These are phyloP conservation scores for Erithacus rubecula DNA, from an alignment of 2,797 vertebrate genomes.

Conservation along the genomic window DNA sequence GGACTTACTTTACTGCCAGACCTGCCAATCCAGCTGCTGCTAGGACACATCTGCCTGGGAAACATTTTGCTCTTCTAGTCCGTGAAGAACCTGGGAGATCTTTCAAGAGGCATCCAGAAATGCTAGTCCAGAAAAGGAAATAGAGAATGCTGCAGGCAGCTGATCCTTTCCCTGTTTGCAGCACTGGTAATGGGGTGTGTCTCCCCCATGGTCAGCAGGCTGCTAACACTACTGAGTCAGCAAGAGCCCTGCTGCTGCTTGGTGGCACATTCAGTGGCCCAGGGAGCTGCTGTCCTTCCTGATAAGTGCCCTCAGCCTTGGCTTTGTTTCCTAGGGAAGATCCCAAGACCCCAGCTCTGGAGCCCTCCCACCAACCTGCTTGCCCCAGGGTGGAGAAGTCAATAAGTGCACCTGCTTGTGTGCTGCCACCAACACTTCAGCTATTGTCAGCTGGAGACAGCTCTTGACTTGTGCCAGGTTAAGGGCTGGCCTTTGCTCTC, in stretches of 20 bases:
- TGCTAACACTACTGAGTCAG: background rate
- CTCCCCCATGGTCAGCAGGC: background rate
- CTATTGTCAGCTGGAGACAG: background rate
- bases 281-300: background rate
- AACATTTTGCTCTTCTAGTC: background rate
- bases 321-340: background rate
- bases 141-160: background rate
- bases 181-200: background rate
- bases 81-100: background rate
- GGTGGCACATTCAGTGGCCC: background rate
- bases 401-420: fast-evolving
- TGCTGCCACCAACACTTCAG: background rate
- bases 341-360: background rate
- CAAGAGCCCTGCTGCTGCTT: background rate
- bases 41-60: background rate
- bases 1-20: background rate
- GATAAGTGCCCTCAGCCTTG: background rate
- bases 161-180: background rate
- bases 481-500: constrained; percentile 10
- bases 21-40: background rate
- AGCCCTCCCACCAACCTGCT: background rate
- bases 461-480: background rate
- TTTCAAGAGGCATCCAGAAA: background rate
- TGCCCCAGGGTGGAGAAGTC: background rate
- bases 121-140: background rate